Base-by-base conservation (phyloP, 2,888 invertebrate genomes). In the Diarsia brunnea region DNA sequence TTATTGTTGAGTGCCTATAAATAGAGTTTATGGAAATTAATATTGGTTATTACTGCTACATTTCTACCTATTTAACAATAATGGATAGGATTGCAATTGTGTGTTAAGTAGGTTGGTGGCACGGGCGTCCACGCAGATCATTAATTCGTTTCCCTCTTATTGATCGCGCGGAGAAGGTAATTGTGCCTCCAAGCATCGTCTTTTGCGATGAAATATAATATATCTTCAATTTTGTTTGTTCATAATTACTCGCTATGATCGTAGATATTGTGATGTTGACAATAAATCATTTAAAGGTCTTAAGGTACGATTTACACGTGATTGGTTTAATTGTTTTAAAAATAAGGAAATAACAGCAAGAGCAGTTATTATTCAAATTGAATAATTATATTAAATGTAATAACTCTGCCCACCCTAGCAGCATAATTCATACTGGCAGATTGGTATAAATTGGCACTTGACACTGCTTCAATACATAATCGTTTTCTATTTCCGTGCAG, bases 361-460 rank as follows among this genome's bases (percentile, higher is more conserved):
- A 72, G 58, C 24, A 51, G 67, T 74, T 47, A 76, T 73, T 76
- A 73, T 82, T 70, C 51, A 86, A 86, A 84, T 87, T 79, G 80
- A 82, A 84, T 78, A n/a, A n/a, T n/a, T n/a, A 84, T 81, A 85
- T 82, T 84, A 87, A 70, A 82, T 84, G 84, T 86, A 89, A 89
- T 89, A 90, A 90, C 85, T 89, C 89, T 88, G 78, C 78, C 84
- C 85, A 88, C 84, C 79, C 81, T 82, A 91, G 91, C 88, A 63
- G 43, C 47, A 65, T 73, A 75, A 75, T 58, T 82, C 43, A 71
- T 45, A 64, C 38, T 65, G 47, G 60, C 60, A 78, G 63, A 70
- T 79, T 78, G 60, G 82, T 86, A 84, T 87, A 89, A 91, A 90
- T 92, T 93, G 92, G 92, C 92, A 91, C 78, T 75, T 93, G 92